phyloP scores from a whole-genome alignment of 2,888 invertebrate species.

The Pilophorus perplexus region DNA sequence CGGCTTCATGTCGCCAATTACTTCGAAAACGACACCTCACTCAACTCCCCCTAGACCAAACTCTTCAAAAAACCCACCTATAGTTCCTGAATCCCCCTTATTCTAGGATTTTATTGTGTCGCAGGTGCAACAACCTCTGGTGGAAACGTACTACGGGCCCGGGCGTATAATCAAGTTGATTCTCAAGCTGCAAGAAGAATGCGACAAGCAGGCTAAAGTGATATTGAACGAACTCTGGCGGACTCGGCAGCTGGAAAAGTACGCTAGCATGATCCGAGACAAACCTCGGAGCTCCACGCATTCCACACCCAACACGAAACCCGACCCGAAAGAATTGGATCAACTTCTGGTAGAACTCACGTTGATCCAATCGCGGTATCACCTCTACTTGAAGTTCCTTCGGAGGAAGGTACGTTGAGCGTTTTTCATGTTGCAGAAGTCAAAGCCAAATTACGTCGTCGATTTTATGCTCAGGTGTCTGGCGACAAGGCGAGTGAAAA shows the following conservation, averaged over 20 bases:
- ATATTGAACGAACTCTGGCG: conserved; percentile 72
- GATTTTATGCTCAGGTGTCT: too few relatives aligned
- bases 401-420: conserved; percentile 72
- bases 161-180: conserved; percentile 71
- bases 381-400: conserved; percentile 86
- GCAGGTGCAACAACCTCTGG: conserved; percentile 85
- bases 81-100: too few relatives aligned
- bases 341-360: conserved; percentile 86
- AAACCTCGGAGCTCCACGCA: background rate
- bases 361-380: conserved; percentile 83
- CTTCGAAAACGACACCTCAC: too few relatives aligned
- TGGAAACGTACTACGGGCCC: conserved; percentile 83
- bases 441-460: too few relatives aligned
- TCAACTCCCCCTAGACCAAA: too few relatives aligned
- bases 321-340: conserved; percentile 81
- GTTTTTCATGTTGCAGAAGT: conserved; percentile 61
- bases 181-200: conserved; percentile 71
- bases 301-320: conserved; percentile 19
- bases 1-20: too few relatives aligned
- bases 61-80: too few relatives aligned
- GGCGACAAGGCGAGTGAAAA: conserved; percentile 20
- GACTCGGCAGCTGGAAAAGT: conserved; percentile 60
- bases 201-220: conserved; percentile 64
- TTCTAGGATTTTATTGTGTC: too few relatives aligned
- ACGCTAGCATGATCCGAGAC: conserved; percentile 32